phyloP scores from a whole-genome alignment of 2,797 vertebrate genomes.

The Gadopsis marmoratus region DNA sequence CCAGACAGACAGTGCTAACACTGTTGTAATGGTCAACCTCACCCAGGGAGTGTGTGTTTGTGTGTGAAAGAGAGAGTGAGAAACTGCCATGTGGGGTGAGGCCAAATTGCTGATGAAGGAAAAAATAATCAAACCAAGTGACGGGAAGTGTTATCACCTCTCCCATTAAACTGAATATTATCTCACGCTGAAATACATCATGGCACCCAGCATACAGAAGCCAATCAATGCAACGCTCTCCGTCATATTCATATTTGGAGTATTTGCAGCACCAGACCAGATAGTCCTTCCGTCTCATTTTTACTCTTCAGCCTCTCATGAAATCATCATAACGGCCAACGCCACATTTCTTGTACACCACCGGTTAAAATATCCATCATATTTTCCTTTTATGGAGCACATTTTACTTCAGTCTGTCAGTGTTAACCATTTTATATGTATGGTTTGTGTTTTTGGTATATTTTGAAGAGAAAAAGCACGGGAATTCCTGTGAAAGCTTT shows the following conservation, averaged over 20 bases:
- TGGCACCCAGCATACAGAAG: slow-evolving; percentile 20
- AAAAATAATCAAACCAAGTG: slow-evolving; percentile 51
- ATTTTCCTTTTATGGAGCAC: background rate
- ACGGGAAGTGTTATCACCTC: slow-evolving; percentile 43
- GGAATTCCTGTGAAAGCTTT: slow-evolving; percentile 17
- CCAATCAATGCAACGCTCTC: slow-evolving; percentile 31
- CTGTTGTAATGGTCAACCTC: slow-evolving; percentile 73
- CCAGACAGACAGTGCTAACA: slow-evolving; percentile 73
- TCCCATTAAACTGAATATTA: slow-evolving; percentile 51
- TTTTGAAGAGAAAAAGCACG: background rate
- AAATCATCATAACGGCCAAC: background rate
- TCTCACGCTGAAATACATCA: slow-evolving; percentile 41
- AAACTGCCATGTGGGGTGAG: slow-evolving; percentile 41
- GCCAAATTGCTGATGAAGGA: slow-evolving; percentile 51
- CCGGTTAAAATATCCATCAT: background rate
- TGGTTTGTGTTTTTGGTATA: no score
- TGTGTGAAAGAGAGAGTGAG: slow-evolving; percentile 2
- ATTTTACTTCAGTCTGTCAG: background rate
- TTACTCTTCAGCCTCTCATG: background rate
- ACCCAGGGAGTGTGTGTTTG: background rate
- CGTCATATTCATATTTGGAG: slow-evolving; percentile 9
- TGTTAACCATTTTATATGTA: background rate
- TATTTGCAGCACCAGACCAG: background rate
- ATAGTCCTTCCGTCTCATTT: slow-evolving; percentile 8
- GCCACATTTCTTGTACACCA: background rate